phyloP scores from a whole-genome alignment of 2,113 vertebrate genomes.

The Phaethornis superciliosus region DNA sequence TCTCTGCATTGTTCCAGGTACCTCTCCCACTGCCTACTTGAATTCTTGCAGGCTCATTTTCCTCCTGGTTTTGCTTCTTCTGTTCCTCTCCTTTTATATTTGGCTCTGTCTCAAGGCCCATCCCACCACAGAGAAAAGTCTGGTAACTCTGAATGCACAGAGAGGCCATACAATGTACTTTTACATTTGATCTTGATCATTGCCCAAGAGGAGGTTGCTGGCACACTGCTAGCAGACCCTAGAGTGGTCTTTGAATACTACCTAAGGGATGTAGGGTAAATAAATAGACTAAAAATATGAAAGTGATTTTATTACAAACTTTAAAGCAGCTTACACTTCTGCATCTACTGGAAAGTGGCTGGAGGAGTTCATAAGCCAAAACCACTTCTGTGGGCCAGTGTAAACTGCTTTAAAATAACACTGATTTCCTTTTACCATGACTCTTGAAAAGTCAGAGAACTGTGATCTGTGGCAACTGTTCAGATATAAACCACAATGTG shows the following conservation, averaged over 20 bases:
- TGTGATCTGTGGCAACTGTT: neutral
- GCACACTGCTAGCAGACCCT: neutral
- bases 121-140: neutral
- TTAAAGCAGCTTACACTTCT: neutral
- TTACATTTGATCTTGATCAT: fast-evolving
- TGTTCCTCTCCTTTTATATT: neutral
- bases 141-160: neutral
- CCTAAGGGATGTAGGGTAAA: fast-evolving
- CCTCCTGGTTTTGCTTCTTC: neutral
- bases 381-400: neutral
- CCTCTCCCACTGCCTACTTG: neutral
- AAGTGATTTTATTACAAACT: neutral
- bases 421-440: neutral
- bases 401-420: neutral
- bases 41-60: neutral
- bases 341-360: neutral
- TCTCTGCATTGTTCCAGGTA: neutral
- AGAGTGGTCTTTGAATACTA: neutral
- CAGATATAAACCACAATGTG: neutral
- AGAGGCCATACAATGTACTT: neutral
- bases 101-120: neutral
- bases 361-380: neutral
- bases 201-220: neutral
- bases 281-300: neutral
- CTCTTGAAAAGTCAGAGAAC: neutral